A percentile compares a stretch with the other conserved stretches of the same genome.
phyloP scores from a whole-genome alignment of 2,888 invertebrate genomes.

The Podotricha telesiphe region DNA sequence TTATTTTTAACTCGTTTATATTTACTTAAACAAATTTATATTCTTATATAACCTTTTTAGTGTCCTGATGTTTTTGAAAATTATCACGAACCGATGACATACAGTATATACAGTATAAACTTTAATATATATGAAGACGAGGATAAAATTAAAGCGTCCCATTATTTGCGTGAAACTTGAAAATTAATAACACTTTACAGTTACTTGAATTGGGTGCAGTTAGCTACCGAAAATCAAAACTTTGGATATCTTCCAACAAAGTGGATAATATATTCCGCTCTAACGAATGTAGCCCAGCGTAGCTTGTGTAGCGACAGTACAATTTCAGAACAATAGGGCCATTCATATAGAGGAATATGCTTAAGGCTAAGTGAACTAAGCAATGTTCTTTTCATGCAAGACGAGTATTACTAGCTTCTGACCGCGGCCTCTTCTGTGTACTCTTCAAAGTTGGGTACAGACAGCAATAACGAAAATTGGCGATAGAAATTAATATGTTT shows the following conservation, averaged over 20 bases:
- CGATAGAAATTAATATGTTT: too few relatives aligned
- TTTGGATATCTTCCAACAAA: constrained; percentile 38
- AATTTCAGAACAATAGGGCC: constrained; percentile 27
- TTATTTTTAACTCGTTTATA: too few relatives aligned
- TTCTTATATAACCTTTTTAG: too few relatives aligned
- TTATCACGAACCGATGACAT: too few relatives aligned
- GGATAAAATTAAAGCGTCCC: too few relatives aligned
- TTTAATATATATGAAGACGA: not conserved
- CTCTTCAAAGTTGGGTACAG: not conserved
- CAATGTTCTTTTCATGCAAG: constrained; percentile 31
- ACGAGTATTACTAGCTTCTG: too few relatives aligned
- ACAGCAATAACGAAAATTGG: too few relatives aligned
- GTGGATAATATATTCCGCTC: constrained; percentile 39
- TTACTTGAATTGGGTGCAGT: constrained; percentile 20
- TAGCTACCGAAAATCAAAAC: constrained; percentile 26
- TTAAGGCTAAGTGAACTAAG: constrained; percentile 22
- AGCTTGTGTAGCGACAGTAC: constrained; percentile 31
- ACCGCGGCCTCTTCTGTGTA: not conserved
- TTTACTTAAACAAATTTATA: too few relatives aligned
- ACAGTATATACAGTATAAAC: too few relatives aligned
- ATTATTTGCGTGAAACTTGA: not conserved
- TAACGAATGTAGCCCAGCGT: constrained; percentile 37
- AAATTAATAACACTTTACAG: constrained; percentile 2
- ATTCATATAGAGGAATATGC: constrained; percentile 32
- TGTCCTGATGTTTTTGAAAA: too few relatives aligned